Evolutionary conservation across 2,113 vertebrate genomes (phyloP).

Genomic region (Sinocyclocheilus rhinocerous): DNA sequence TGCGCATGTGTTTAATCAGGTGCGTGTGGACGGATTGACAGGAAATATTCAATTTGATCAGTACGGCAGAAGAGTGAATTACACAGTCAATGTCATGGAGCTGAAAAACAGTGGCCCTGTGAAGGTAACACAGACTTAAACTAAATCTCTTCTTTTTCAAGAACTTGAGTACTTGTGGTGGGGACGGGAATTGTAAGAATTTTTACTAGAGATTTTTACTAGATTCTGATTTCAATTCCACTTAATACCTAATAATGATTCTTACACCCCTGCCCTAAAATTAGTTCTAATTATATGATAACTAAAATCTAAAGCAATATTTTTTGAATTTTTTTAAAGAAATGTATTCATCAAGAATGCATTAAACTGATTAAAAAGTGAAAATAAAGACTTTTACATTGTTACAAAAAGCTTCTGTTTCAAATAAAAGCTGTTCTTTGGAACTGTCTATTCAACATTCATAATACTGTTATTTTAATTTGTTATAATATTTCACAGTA

Average conservation of each 20-base stretch:
- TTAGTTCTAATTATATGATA: background rate
- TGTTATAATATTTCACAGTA: background rate
- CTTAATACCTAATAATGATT: background rate
- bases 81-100: slow-evolving; percentile 95
- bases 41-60: slow-evolving; percentile 98
- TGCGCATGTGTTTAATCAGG: slow-evolving; percentile 70
- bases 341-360: background rate
- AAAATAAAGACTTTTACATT: background rate
- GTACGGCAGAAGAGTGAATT: slow-evolving; percentile 95
- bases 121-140: slow-evolving; percentile 77
- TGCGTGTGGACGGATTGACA: slow-evolving; percentile 92
- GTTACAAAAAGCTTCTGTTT: background rate
- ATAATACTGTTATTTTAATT: background rate
- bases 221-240: background rate
- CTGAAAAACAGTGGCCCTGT: slow-evolving; percentile 93
- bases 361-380: background rate
- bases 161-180: background rate
- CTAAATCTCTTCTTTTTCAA: background rate
- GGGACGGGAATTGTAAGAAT: background rate
- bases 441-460: background rate
- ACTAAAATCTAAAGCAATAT: background rate
- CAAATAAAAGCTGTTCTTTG: background rate
- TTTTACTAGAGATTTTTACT: background rate
- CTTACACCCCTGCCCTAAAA: background rate
- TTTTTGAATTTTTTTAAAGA: background rate